These are phyloP conservation scores for Trypoxylus dichotomus DNA, from an alignment of 1,140 invertebrate genomes.

Conservation along the genomic window DNA sequence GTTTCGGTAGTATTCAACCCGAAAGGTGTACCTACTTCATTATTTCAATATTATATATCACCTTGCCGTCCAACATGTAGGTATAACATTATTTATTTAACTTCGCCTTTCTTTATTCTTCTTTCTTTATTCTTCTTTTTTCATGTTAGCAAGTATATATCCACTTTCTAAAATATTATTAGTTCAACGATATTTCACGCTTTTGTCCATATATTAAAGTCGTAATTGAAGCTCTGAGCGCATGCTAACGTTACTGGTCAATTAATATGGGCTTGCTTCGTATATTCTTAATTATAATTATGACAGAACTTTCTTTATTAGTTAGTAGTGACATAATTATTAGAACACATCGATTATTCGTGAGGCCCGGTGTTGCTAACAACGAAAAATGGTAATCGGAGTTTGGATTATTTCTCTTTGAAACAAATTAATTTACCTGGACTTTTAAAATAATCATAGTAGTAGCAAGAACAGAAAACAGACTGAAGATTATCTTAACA, in stretches of 20 bases:
- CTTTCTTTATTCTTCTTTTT: not conserved
- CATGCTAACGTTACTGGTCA: not conserved
- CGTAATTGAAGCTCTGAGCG: not conserved
- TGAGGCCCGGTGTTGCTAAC: not conserved
- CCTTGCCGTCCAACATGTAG: not conserved
- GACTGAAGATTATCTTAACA: too few species aligned
- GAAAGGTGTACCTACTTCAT: not conserved
- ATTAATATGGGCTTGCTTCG: not conserved
- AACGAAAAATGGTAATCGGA: not conserved
- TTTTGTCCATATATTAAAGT: not conserved
- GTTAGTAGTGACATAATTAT: not conserved
- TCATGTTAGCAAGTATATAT: not conserved
- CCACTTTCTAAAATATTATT: constrained; percentile 15
- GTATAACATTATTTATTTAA: not conserved
- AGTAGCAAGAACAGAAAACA: too few species aligned
- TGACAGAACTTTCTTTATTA: constrained; percentile 5
- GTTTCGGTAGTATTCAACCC: constrained; percentile 3
- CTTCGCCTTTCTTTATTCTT: not conserved
- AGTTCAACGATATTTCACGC: not conserved
- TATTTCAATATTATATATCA: constrained; percentile 24
- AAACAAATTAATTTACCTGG: too few species aligned
- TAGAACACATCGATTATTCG: too few species aligned
- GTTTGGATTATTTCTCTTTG: too few species aligned
- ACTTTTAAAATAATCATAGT: too few species aligned
- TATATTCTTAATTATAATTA: not conserved